Evolutionary conservation across 2,113 vertebrate species (phyloP).

Genomic region (Nothobranchius furzeri): DNA sequence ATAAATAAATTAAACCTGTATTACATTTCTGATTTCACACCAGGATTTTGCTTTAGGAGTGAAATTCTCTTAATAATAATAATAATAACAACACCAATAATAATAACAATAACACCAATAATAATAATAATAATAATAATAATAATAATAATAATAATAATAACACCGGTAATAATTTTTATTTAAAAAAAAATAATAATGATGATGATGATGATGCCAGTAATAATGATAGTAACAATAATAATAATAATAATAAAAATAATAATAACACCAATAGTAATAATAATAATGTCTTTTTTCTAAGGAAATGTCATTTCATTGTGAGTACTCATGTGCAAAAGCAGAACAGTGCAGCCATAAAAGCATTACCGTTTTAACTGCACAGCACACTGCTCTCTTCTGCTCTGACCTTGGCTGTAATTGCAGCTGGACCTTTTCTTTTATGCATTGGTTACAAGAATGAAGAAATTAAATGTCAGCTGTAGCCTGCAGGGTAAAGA

Average conservation of each 20-base stretch:
- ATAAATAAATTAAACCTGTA: not conserved
- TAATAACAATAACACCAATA: too few relatives aligned
- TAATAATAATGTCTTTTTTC: constrained; percentile 35
- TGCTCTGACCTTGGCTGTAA: constrained; percentile 68
- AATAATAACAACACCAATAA: constrained; percentile 22
- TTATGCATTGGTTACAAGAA: constrained; percentile 67
- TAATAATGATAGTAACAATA: too few relatives aligned
- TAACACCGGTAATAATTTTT: too few relatives aligned
- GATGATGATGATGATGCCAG: too few relatives aligned
- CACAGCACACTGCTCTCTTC: constrained; percentile 46
- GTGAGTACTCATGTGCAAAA: not conserved
- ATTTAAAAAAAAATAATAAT: too few relatives aligned
- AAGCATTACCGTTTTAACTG: constrained; percentile 52
- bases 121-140: too few relatives aligned
- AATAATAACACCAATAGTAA: not conserved
- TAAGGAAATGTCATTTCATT: constrained; percentile 29
- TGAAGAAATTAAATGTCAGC: constrained; percentile 71
- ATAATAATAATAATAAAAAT: too few relatives aligned
- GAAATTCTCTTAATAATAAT: not conserved
- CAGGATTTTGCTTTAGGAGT: constrained; percentile 11
- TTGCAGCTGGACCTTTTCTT: constrained; percentile 66
- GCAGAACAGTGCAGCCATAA: constrained; percentile 28
- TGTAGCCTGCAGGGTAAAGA: constrained; percentile 44
- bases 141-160: too few relatives aligned
- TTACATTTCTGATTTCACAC: constrained; percentile 32